phyloP scores from a whole-genome alignment of 1,140 invertebrate genomes.

The Solenopsis fugax region DNA sequence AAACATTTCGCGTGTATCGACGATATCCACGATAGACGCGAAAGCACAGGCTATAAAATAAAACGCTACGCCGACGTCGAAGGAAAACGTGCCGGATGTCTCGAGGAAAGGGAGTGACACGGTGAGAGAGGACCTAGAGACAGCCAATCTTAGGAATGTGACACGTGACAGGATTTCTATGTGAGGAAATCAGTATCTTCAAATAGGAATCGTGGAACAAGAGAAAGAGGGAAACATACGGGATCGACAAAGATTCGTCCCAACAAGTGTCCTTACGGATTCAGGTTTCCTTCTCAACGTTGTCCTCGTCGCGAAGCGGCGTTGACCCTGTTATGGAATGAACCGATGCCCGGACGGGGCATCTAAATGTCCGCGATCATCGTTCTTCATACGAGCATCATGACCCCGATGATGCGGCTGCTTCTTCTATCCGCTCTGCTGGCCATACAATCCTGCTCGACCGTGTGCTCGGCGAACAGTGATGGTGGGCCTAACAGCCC shows the following conservation, averaged over 20 bases:
- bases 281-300: neutral
- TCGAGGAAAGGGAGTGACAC: conserved; percentile 11
- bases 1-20: conserved; percentile 9
- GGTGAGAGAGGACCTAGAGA: conserved; percentile 14
- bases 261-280: conserved; percentile 69
- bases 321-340: conserved; percentile 72
- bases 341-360: conserved; percentile 64
- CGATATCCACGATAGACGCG: conserved; percentile 3
- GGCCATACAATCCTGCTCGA: conserved; percentile 36
- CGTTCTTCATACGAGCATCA: conserved; percentile 49
- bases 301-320: neutral
- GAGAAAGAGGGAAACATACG: conserved; percentile 19
- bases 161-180: conserved; percentile 23
- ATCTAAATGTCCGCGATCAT: conserved; percentile 54
- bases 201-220: neutral
- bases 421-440: conserved; percentile 36
- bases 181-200: conserved; percentile 7
- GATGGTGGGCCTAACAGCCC: conserved; percentile 84
- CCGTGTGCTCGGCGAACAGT: conserved; percentile 61
- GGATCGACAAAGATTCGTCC: conserved; percentile 24
- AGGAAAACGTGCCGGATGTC: conserved; percentile 58
- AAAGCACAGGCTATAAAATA: conserved; percentile 66
- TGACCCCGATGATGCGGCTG: conserved; percentile 67
- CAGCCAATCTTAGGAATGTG: conserved; percentile 62
- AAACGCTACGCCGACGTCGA: neutral